These are phyloP conservation scores for Mesaphorura yosii DNA, from an alignment of 1,140 invertebrate species.

Conservation along the genomic window DNA sequence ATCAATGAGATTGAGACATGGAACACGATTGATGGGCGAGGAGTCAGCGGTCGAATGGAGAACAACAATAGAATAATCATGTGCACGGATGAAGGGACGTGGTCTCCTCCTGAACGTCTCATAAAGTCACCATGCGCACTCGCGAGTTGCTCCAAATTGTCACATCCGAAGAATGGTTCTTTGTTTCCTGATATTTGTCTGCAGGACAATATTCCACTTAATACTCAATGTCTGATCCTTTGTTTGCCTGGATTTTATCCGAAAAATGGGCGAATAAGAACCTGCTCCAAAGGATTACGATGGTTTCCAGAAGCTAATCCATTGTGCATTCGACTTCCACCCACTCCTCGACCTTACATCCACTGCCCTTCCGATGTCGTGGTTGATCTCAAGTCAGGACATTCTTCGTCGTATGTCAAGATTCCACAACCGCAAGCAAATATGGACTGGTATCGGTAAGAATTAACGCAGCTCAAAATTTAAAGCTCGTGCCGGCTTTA, in stretches of 20 bases:
- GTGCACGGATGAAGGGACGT: conserved; percentile 18
- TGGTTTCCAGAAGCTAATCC: conserved; percentile 31
- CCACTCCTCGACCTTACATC: conserved; percentile 45
- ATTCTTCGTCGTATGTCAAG: conserved; percentile 43
- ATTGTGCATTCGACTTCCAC: conserved; percentile 24
- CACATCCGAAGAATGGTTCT: conserved; percentile 26
- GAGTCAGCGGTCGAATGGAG: no score
- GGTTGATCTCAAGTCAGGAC: conserved; percentile 43
- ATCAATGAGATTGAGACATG: no score
- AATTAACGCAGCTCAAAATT: conserved; percentile 1
- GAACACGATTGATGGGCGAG: no score
- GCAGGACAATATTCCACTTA: conserved; percentile 25
- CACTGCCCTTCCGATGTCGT: conserved; percentile 45
- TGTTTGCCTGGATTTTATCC: conserved; percentile 29
- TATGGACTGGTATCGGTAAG: conserved; percentile 50
- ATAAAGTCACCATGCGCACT: conserved; percentile 15
- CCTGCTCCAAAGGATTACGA: conserved; percentile 27
- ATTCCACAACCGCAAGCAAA: conserved; percentile 54
- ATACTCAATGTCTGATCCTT: conserved; percentile 30
- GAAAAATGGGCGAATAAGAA: conserved; percentile 30
- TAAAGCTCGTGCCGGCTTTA: neutral
- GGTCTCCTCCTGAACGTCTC: conserved; percentile 12
- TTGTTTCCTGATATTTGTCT: conserved; percentile 29
- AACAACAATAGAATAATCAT: neutral
- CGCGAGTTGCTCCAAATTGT: conserved; percentile 25